A percentile compares a stretch with the other conserved stretches of the same genome.
Conservation (phyloP, 2,113 vertebrate species). For the Amphiprion percula region DNA sequence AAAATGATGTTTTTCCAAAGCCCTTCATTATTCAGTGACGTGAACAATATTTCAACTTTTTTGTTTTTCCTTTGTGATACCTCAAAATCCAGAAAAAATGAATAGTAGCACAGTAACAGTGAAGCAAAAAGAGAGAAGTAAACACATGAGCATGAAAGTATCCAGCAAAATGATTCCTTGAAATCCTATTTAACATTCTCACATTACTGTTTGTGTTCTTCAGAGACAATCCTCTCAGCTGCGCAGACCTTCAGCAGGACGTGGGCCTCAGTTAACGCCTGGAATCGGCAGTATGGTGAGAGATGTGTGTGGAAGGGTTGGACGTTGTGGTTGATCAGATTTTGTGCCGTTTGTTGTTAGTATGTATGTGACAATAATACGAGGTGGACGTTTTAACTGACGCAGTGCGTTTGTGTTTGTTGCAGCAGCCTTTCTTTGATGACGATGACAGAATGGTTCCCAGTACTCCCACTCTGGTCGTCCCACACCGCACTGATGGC, state of each 20-base stretch:
- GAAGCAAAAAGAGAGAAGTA: no score
- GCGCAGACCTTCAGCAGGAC: conserved; percentile 91
- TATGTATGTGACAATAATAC: not conserved
- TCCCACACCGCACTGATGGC: conserved; percentile 97
- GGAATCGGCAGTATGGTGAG: conserved; percentile 95
- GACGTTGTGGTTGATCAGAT: not conserved
- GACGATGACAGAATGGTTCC: conserved; percentile 99
- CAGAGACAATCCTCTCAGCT: conserved; percentile 84
- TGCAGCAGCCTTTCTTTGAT: conserved; percentile 97
- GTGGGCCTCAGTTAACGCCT: conserved; percentile 96
- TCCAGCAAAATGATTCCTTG: no score
- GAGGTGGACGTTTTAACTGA: no score
- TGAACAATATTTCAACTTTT: no score
- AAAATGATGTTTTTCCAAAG: no score
- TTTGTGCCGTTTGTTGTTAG: not conserved
- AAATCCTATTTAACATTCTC: not conserved
- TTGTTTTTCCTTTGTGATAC: no score
- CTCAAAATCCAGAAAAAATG: no score
- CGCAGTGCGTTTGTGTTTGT: conserved; percentile 14
- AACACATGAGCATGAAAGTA: no score
- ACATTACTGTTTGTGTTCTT: not conserved
- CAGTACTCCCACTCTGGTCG: conserved; percentile 96
- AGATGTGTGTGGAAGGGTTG: not conserved
- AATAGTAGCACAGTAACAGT: no score
- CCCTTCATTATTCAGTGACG: no score